A percentile compares a stretch with the other conserved stretches of the same genome.
Conservation (phyloP, 2,888 invertebrate species). For the Erebia ligea region DNA sequence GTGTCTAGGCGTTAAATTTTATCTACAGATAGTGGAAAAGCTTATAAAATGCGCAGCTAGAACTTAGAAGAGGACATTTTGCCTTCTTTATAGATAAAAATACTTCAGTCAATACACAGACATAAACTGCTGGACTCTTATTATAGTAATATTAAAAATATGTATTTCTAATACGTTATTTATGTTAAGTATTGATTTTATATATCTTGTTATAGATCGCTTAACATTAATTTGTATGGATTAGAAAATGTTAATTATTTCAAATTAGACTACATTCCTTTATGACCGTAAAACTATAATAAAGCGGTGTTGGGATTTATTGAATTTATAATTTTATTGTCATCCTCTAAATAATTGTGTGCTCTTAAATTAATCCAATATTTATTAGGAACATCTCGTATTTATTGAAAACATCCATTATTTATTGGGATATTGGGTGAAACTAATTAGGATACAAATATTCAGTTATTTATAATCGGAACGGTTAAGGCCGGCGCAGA, state of each 20-base stretch:
- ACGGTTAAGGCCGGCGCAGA: neutral
- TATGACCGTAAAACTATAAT: conserved; percentile 20
- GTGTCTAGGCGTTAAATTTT: too few species aligned
- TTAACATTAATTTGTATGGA: conserved; percentile 23
- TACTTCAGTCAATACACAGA: neutral
- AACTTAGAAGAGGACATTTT: too few species aligned
- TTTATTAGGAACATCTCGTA: conserved; percentile 19
- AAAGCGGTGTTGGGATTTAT: conserved; percentile 15
- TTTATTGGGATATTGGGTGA: conserved; percentile 17
- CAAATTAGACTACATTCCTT: conserved; percentile 27
- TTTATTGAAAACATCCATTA: conserved; percentile 13
- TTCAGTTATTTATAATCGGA: conserved; percentile 4
- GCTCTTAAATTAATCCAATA: conserved; percentile 21
- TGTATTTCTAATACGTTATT: conserved; percentile 27
- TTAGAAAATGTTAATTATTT: conserved; percentile 31
- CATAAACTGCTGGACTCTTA: neutral
- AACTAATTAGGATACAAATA: conserved; percentile 20
- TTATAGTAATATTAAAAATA: neutral
- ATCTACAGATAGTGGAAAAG: too few species aligned
- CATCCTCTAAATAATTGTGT: conserved; percentile 17
- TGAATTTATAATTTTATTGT: conserved; percentile 29
- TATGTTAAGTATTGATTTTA: conserved; percentile 26
- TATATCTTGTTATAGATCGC: conserved; percentile 24
- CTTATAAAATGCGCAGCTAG: too few species aligned
- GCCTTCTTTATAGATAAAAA: too few species aligned